Evolutionary conservation across 1,140 invertebrate species (phyloP).

Genomic region (Drosophila lowei): DNA sequence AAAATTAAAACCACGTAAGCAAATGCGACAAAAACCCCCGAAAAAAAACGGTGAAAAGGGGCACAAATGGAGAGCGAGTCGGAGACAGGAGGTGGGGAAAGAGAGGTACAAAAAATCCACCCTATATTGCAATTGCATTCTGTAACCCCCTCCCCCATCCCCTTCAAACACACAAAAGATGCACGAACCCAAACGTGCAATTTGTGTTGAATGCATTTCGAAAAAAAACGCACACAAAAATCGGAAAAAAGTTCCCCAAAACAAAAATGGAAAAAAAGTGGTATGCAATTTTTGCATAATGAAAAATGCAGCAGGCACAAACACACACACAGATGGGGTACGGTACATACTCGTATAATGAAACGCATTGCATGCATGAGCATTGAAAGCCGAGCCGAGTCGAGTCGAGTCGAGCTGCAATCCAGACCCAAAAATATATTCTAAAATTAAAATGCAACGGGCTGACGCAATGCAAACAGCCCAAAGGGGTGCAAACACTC

Average conservation of each 20-base stretch:
- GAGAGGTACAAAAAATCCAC: slow-evolving; percentile 66
- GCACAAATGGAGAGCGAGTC: not conserved
- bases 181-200: slow-evolving; percentile 78
- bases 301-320: slow-evolving; percentile 77
- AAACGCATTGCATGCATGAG: slow-evolving; percentile 64
- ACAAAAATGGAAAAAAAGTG: slow-evolving; percentile 47
- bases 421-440: slow-evolving; percentile 81
- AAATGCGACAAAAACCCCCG: slow-evolving; percentile 69
- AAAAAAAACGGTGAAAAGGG: slow-evolving; percentile 46
- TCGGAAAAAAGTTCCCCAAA: slow-evolving; percentile 57
- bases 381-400: slow-evolving; percentile 69
- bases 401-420: slow-evolving; percentile 63
- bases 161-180: slow-evolving; percentile 62
- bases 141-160: slow-evolving; percentile 14
- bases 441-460: slow-evolving; percentile 80
- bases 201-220: slow-evolving; percentile 79
- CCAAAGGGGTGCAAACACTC: slow-evolving; percentile 72
- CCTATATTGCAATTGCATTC: slow-evolving; percentile 70
- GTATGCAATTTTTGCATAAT: slow-evolving; percentile 81
- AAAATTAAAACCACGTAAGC: slow-evolving; percentile 80
- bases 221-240: slow-evolving; percentile 61
- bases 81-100: not conserved
- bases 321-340: slow-evolving; percentile 19
- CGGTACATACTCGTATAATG: slow-evolving; percentile 41
- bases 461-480: slow-evolving; percentile 78